Evolutionary conservation across 2,797 vertebrate genomes (phyloP).

Genomic region (Centropyge bicolor): DNA sequence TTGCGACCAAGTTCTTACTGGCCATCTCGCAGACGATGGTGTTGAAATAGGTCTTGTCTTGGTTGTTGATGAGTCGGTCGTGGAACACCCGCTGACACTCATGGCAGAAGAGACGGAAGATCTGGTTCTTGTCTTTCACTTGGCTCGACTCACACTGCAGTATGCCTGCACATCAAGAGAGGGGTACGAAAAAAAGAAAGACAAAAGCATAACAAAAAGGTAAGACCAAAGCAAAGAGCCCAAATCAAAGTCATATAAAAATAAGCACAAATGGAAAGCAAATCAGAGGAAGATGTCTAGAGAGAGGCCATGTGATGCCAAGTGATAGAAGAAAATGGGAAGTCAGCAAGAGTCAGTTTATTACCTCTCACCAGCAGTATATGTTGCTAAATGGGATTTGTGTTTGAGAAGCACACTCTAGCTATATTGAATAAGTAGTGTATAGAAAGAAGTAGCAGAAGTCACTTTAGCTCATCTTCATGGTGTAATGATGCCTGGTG

Average conservation of each 20-base stretch:
- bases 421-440: slow-evolving; percentile 25
- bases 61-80: slow-evolving; percentile 88
- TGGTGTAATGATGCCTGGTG: slow-evolving; percentile 45
- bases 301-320: neutral
- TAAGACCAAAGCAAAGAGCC: neutral
- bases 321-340: neutral
- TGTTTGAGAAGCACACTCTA: slow-evolving; percentile 26
- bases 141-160: slow-evolving; percentile 87
- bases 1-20: slow-evolving; percentile 75
- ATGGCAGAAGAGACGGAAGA: slow-evolving; percentile 91
- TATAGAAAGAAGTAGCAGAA: slow-evolving; percentile 20
- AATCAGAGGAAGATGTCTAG: neutral
- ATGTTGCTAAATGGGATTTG: slow-evolving; percentile 10
- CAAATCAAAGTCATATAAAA: neutral
- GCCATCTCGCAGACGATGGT: slow-evolving; percentile 89
- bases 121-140: slow-evolving; percentile 86
- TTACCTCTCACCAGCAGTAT: slow-evolving; percentile 6
- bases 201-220: neutral
- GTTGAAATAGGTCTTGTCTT: slow-evolving; percentile 91
- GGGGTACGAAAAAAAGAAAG: neutral
- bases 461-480: slow-evolving; percentile 25
- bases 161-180: slow-evolving; percentile 78
- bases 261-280: neutral
- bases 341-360: slow-evolving; percentile 5
- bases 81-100: slow-evolving; percentile 92